Percentiles rank a stretch among this genome's conserved stretches.
Conservation (phyloP, 37 sponge, comb jelly and placozoan species). For the Cladorhizidae sp. region DNA sequence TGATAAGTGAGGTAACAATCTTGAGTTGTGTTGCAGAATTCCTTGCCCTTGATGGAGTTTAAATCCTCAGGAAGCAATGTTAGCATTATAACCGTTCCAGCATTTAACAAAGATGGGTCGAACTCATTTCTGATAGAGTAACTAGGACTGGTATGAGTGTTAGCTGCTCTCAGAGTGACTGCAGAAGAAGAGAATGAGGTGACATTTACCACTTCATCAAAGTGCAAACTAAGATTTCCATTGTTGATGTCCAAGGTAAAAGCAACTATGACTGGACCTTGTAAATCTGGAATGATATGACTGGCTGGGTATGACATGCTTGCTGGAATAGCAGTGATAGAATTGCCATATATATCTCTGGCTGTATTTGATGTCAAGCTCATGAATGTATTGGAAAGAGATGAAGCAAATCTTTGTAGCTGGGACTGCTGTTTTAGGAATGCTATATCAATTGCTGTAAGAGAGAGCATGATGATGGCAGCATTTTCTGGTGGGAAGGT, state of each 20-base stretch:
- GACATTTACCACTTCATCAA: constrained; percentile 74
- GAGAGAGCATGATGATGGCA: constrained; percentile 57
- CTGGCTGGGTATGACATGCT: constrained; percentile 54
- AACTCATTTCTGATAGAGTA: constrained; percentile 44
- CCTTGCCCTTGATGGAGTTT: constrained; percentile 78
- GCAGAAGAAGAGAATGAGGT: constrained; percentile 45
- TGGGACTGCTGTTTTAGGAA: constrained; percentile 67
- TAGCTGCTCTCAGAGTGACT: constrained; percentile 57
- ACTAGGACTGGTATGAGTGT: constrained; percentile 1
- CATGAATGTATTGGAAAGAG: constrained; percentile 62
- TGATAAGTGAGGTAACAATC: constrained; percentile 76
- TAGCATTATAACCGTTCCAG: constrained; percentile 55
- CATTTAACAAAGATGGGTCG: constrained; percentile 22
- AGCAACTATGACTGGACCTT: constrained; percentile 76
- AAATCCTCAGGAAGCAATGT: constrained; percentile 63
- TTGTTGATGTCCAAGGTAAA: constrained; percentile 85
- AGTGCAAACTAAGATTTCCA: constrained; percentile 83
- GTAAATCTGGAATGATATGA: constrained; percentile 58
- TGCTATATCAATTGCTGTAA: constrained; percentile 58
- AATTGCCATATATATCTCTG: constrained; percentile 64
- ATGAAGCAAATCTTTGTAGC: constrained; percentile 56
- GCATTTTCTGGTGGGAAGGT: constrained; percentile 51
- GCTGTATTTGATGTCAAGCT: constrained; percentile 50
- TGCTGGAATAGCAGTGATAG: constrained; percentile 38
- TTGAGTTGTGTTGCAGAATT: constrained; percentile 74